Conservation (phyloP, 2,113 vertebrate species). For the Spheniscus mendiculus region DNA sequence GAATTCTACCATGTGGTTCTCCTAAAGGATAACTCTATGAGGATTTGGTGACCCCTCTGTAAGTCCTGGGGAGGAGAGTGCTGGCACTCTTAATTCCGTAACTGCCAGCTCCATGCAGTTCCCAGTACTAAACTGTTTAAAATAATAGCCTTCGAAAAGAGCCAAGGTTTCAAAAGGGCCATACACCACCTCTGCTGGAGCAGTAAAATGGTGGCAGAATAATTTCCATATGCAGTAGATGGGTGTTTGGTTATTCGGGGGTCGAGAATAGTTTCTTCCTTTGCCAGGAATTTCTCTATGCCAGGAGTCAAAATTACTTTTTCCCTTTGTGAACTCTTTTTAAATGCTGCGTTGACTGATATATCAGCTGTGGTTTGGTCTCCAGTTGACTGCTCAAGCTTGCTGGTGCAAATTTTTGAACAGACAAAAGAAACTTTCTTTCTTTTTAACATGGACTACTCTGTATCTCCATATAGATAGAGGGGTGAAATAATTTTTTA, state of each 20-base stretch:
- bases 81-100: slow-evolving; percentile 41
- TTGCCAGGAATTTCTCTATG: slow-evolving; percentile 46
- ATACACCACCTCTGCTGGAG: slow-evolving; percentile 25
- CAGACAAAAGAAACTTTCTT: neutral
- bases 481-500: neutral
- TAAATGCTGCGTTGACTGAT: neutral
- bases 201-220: slow-evolving; percentile 59
- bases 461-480: neutral
- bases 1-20: neutral
- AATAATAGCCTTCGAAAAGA: slow-evolving; percentile 19
- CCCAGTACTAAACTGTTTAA: slow-evolving; percentile 31
- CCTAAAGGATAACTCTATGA: neutral
- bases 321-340: neutral
- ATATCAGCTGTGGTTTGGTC: neutral
- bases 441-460: neutral
- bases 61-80: neutral
- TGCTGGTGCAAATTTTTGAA: neutral
- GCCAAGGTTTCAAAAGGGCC: slow-evolving; percentile 23
- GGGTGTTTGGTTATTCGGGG: slow-evolving; percentile 27
- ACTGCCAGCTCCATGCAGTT: slow-evolving; percentile 47
- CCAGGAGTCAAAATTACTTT: slow-evolving; percentile 20
- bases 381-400: neutral
- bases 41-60: slow-evolving; percentile 34
- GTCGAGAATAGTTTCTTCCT: neutral
- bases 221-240: slow-evolving; percentile 53